Conservation (phyloP, 2,113 vertebrate genomes). For the Corythornis madagascariensis region DNA sequence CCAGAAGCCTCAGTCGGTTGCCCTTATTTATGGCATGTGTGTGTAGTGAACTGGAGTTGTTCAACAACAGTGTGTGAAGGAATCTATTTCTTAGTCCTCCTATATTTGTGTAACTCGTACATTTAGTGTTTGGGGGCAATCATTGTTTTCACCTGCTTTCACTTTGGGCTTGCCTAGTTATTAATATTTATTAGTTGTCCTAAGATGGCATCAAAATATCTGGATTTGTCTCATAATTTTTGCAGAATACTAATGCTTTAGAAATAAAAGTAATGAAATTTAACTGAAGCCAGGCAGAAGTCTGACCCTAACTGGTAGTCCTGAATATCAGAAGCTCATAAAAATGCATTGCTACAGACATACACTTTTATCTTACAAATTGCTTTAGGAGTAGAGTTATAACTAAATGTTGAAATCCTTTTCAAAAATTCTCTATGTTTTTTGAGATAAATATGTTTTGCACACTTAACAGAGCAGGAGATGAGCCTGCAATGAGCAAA, state of each 20-base stretch:
- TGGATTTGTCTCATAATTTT: neutral
- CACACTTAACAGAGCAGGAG: conserved; percentile 37
- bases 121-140: neutral
- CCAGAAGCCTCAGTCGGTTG: neutral
- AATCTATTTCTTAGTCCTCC: neutral
- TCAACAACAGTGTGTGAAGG: neutral
- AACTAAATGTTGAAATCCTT: conserved; percentile 34
- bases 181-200: neutral
- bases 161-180: neutral
- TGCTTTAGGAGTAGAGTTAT: conserved; percentile 60
- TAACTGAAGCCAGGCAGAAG: neutral
- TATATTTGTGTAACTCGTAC: neutral
- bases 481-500: conserved; percentile 28
- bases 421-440: conserved; percentile 43
- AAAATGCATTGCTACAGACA: conserved; percentile 55
- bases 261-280: conserved; percentile 27
- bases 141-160: neutral
- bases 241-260: neutral
- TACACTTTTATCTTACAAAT: conserved; percentile 65
- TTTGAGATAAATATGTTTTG: conserved; percentile 53
- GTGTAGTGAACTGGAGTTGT: neutral
- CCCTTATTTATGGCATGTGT: neutral
- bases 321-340: conserved; percentile 38
- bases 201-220: neutral
- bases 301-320: conserved; percentile 45